These are phyloP conservation scores for Brachypalpus laphriformis DNA, from an alignment of 2,888 invertebrate species.

Conservation along the genomic window DNA sequence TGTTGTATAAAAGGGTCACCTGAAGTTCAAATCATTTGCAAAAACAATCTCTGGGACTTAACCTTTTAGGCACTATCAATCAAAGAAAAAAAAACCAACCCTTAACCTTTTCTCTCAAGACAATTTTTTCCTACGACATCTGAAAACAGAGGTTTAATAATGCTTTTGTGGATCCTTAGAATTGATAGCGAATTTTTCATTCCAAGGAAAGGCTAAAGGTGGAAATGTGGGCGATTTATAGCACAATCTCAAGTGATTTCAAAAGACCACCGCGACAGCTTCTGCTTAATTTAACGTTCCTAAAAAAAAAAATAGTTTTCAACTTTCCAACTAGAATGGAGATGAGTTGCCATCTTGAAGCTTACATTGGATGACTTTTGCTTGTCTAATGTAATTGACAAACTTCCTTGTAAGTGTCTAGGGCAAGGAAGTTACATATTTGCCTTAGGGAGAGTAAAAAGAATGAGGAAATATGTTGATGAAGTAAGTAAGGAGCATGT, in stretches of 20 bases:
- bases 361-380: not conserved
- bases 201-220: not conserved
- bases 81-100: not conserved
- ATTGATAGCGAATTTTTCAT: not conserved
- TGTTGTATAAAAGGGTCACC: not conserved
- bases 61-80: not conserved
- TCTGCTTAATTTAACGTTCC: slow-evolving; percentile 17
- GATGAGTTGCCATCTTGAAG: not conserved
- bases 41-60: not conserved
- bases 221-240: not conserved
- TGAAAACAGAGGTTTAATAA: not conserved
- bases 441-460: not conserved
- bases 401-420: not conserved
- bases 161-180: not conserved
- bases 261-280: not conserved
- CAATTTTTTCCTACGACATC: not conserved
- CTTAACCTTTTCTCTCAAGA: not conserved
- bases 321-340: not conserved
- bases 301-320: not conserved
- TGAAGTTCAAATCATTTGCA: not conserved
- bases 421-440: not conserved
- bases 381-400: slow-evolving; percentile 10
- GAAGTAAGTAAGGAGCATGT: not conserved
- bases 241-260: not conserved
- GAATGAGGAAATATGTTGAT: not conserved